Percentiles rank a stretch among this genome's conserved stretches.
Evolutionary conservation across 2,888 invertebrate species (phyloP).

Genomic region (Choristoneura rosaceana): DNA sequence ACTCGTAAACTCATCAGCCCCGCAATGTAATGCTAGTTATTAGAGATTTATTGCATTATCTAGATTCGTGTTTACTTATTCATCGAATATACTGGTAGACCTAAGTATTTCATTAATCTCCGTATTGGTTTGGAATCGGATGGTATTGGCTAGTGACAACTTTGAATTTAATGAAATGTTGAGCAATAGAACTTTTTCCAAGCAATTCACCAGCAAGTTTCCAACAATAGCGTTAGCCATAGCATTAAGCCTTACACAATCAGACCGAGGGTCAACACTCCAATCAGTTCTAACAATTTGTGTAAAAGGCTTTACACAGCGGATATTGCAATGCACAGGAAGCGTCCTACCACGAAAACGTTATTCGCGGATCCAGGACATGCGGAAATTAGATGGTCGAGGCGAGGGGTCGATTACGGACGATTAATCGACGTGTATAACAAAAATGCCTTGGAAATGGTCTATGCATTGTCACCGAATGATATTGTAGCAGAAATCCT

Average conservation of each 20-base stretch:
- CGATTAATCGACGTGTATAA: constrained; percentile 15
- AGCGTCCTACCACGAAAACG: constrained; percentile 39
- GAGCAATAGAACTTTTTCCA: too few species aligned
- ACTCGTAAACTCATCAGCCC: too few species aligned
- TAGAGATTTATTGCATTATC: too few species aligned
- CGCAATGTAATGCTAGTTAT: too few species aligned
- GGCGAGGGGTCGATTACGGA: constrained; percentile 27
- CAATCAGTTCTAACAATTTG: constrained; percentile 64
- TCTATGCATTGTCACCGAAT: background rate
- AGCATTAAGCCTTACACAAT: constrained; percentile 27
- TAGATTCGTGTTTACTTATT: too few species aligned
- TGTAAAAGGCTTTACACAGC: constrained; percentile 70
- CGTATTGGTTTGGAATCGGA: too few species aligned
- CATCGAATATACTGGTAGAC: too few species aligned
- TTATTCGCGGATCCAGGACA: constrained; percentile 56
- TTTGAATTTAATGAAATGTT: too few species aligned
- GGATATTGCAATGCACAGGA: constrained; percentile 72
- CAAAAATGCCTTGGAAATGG: background rate
- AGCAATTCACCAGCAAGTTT: background rate
- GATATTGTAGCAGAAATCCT: background rate
- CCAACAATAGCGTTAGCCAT: constrained; percentile 14
- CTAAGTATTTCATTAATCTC: too few species aligned
- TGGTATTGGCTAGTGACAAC: too few species aligned
- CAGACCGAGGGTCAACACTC: constrained; percentile 48
- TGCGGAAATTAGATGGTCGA: constrained; percentile 62